These are phyloP conservation scores for Drosophila bunnanda DNA, from an alignment of 2,888 invertebrate genomes.

Conservation along the genomic window DNA sequence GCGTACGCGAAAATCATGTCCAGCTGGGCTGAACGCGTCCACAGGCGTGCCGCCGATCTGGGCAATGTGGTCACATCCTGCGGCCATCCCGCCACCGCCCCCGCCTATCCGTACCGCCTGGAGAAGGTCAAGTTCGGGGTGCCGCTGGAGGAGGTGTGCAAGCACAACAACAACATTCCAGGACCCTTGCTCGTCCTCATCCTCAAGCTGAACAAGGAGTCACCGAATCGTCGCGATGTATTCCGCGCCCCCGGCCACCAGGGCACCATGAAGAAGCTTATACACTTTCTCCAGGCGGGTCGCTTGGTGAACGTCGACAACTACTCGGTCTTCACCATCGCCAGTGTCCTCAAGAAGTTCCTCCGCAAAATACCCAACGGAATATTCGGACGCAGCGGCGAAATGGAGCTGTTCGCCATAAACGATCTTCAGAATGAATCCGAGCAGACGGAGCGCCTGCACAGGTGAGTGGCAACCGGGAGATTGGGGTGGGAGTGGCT, in stretches of 20 bases:
- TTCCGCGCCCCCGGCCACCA: constrained; percentile 98
- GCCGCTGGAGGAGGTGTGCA: constrained; percentile 95
- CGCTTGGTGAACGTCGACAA: constrained; percentile 96
- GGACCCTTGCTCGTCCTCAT: constrained; percentile 96
- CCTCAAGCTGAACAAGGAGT: constrained; percentile 96
- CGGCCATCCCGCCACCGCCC: constrained; percentile 90
- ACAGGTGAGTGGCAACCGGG: constrained; percentile 87
- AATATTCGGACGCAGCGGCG: constrained; percentile 96
- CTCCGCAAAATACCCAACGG: constrained; percentile 98
- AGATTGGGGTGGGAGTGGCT: constrained; percentile 2
- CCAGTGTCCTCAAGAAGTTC: constrained; percentile 99
- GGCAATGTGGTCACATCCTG: constrained; percentile 96
- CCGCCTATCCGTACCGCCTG: constrained; percentile 92
- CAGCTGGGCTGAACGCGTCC: constrained; percentile 96
- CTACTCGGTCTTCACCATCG: constrained; percentile 98
- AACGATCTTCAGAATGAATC: constrained; percentile 92
- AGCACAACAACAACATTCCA: constrained; percentile 97
- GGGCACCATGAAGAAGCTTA: constrained; percentile 96
- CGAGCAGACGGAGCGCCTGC: constrained; percentile 95
- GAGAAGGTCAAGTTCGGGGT: constrained; percentile 98
- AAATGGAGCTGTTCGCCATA: constrained; percentile 94
- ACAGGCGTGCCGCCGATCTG: constrained; percentile 94
- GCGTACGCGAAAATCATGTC: constrained; percentile 86
- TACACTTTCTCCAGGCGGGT: constrained; percentile 95
- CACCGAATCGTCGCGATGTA: constrained; percentile 95